These are phyloP conservation scores for Melanotaenia parkinsoni DNA, from an alignment of 2,797 vertebrate species.

Conservation along the genomic window DNA sequence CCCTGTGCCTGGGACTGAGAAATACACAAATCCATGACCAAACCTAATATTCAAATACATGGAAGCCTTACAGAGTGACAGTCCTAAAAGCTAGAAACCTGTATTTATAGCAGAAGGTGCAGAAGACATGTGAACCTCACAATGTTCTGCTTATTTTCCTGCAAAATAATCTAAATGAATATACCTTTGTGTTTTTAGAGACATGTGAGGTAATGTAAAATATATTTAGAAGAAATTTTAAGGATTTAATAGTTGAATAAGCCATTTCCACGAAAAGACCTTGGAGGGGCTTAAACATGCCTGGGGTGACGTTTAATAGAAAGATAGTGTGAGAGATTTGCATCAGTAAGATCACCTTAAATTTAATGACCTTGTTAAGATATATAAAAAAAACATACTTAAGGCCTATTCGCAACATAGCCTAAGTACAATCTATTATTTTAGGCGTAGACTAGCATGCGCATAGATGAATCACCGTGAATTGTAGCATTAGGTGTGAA, in stretches of 20 bases:
- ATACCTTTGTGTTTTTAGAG: not conserved
- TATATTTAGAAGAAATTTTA: slow-evolving; percentile 8
- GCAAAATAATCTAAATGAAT: not conserved
- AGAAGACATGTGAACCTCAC: not conserved
- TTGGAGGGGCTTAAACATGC: slow-evolving; percentile 9
- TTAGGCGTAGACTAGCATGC: slow-evolving; percentile 57
- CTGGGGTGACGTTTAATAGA: slow-evolving; percentile 30
- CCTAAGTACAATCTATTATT: slow-evolving; percentile 45
- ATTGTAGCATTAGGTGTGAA: slow-evolving; percentile 24
- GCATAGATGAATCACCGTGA: slow-evolving; percentile 57
- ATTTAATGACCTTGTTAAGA: slow-evolving; percentile 45
- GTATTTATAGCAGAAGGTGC: slow-evolving; percentile 18
- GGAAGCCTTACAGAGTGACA: not conserved
- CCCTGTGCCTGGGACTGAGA: slow-evolving; percentile 43
- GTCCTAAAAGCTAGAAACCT: slow-evolving; percentile 7
- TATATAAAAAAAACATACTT: slow-evolving; percentile 19
- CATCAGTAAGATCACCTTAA: slow-evolving; percentile 22
- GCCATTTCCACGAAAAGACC: slow-evolving; percentile 23
- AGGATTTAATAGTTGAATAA: slow-evolving; percentile 13
- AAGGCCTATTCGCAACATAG: slow-evolving; percentile 45
- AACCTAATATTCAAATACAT: not conserved
- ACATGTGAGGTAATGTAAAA: not conserved
- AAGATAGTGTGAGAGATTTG: slow-evolving; percentile 23
- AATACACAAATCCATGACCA: slow-evolving; percentile 27
- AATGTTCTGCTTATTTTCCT: slow-evolving; percentile 19